These are phyloP conservation scores for Bothrops jararaca DNA, from an alignment of 2,113 vertebrate species.

Conservation along the genomic window DNA sequence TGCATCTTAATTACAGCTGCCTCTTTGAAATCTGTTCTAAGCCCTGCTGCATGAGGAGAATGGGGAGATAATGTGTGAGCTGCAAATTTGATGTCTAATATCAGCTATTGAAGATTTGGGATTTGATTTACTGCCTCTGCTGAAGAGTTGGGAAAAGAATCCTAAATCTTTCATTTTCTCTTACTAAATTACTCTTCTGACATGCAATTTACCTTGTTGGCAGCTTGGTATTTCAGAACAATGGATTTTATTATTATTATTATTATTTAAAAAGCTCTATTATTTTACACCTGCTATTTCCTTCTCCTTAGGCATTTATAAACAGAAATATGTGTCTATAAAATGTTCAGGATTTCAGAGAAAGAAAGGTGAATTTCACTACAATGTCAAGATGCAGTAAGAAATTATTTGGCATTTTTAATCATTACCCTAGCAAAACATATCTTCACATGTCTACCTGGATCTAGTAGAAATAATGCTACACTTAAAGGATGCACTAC, in stretches of 20 bases:
- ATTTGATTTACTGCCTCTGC: slow-evolving; percentile 72
- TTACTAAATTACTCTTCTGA: slow-evolving; percentile 70
- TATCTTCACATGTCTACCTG: neutral
- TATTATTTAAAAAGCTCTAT: slow-evolving; percentile 21
- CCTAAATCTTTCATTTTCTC: slow-evolving; percentile 69
- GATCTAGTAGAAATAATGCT: slow-evolving; percentile 3
- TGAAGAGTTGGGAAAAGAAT: slow-evolving; percentile 56
- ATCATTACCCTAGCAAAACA: neutral
- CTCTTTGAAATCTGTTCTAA: slow-evolving; percentile 35
- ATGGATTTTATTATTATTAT: slow-evolving; percentile 19
- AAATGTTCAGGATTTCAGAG: slow-evolving; percentile 49
- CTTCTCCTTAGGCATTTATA: slow-evolving; percentile 52
- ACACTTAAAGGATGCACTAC: neutral
- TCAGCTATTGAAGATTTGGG: slow-evolving; percentile 65
- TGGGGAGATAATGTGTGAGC: slow-evolving; percentile 63
- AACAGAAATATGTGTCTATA: slow-evolving; percentile 51
- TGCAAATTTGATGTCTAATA: slow-evolving; percentile 64
- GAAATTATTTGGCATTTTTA: slow-evolving; percentile 21
- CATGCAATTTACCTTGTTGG: slow-evolving; percentile 66
- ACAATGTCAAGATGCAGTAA: slow-evolving; percentile 15
- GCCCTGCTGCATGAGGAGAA: slow-evolving; percentile 34
- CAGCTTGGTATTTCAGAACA: slow-evolving; percentile 70
- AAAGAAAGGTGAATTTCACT: slow-evolving; percentile 32
- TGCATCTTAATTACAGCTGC: slow-evolving; percentile 60
- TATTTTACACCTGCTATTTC: slow-evolving; percentile 41